Evolutionary conservation across 2,113 vertebrate genomes (phyloP).

Genomic region (Anthoscopus minutus): DNA sequence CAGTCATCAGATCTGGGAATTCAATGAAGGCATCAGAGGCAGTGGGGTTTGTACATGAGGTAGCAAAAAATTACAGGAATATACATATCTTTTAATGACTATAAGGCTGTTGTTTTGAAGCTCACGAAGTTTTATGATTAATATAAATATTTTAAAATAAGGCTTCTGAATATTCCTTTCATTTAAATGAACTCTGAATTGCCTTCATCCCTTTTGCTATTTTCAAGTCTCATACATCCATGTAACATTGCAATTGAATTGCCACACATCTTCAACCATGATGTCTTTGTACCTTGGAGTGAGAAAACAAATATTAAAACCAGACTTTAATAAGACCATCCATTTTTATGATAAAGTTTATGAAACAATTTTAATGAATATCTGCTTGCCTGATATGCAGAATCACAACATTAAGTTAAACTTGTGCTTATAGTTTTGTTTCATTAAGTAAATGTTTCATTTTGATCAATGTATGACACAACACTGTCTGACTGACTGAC

Average conservation of each 20-base stretch:
- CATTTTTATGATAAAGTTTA: not conserved
- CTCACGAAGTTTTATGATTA: not conserved
- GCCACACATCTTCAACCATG: not conserved
- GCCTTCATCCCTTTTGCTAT: not conserved
- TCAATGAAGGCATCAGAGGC: not conserved
- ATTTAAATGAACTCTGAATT: not conserved
- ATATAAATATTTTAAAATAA: not conserved
- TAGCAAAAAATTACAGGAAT: not conserved
- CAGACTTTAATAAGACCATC: not conserved
- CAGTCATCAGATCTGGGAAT: not conserved
- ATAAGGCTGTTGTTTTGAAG: not conserved
- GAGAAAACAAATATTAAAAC: not conserved
- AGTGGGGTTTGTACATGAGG: not conserved
- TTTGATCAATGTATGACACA: not conserved
- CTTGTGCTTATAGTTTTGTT: not conserved
- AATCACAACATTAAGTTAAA: not conserved
- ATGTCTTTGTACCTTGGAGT: constrained; percentile 19
- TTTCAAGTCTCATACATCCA: not conserved
- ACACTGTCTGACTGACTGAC: not conserved
- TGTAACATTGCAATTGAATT: not conserved
- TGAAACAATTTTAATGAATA: not conserved
- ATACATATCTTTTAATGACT: not conserved
- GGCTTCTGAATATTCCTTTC: not conserved
- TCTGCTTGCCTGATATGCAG: not conserved
- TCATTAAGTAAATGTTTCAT: not conserved